Conservation (phyloP, 2,797 vertebrate species). For the Cuniculus paca region DNA sequence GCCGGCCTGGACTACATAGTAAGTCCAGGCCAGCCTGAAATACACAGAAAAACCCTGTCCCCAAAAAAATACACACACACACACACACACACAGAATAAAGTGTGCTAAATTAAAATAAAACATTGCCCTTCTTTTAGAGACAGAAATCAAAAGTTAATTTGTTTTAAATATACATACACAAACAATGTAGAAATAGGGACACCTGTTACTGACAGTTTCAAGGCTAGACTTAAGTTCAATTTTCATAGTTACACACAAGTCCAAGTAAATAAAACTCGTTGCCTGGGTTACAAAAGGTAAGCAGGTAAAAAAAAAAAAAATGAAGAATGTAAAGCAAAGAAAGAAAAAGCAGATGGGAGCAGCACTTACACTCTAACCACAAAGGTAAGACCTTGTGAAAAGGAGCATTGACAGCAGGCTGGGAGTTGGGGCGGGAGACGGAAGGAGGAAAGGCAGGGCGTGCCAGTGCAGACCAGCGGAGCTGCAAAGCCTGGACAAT, state of each 20-base stretch:
- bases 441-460: not conserved
- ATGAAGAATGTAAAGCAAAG: not conserved
- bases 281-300: not conserved
- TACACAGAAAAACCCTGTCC: too few relatives aligned
- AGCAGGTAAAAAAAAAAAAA: not conserved
- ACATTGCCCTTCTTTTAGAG: not conserved
- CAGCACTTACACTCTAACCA: not conserved
- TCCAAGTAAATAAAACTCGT: not conserved
- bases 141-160: not conserved
- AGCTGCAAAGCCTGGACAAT: not conserved
- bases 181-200: not conserved
- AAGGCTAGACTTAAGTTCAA: not conserved
- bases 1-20: too few relatives aligned
- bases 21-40: too few relatives aligned
- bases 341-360: not conserved
- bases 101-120: not conserved
- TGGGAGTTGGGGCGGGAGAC: fast-evolving
- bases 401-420: not conserved
- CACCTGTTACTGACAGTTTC: not conserved
- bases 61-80: too few relatives aligned
- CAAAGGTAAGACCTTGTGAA: not conserved
- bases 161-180: not conserved
- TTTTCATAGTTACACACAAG: not conserved
- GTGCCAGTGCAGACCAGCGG: not conserved
- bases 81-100: too few relatives aligned